Evolutionary conservation across 2,113 vertebrate species (phyloP).

Genomic region (Phocoena phocoena): DNA sequence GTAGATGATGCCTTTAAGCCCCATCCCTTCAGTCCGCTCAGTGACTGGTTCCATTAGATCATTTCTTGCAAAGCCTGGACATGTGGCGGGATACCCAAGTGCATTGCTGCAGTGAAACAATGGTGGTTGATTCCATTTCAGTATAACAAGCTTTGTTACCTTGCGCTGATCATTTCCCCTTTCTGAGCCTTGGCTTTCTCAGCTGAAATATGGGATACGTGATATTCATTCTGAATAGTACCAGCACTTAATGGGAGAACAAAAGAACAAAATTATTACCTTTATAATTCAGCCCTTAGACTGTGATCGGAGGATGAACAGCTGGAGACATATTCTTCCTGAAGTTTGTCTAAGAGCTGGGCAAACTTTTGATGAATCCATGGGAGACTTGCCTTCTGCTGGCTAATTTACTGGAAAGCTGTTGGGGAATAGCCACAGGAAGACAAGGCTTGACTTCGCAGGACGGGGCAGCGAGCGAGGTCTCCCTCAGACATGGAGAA

Average conservation of each 20-base stretch:
- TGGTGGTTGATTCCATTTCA: not conserved
- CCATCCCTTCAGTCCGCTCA: not conserved
- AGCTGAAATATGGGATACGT: not conserved
- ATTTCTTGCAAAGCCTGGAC: not conserved
- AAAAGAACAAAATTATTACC: not conserved
- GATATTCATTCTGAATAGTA: not conserved
- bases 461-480: not conserved
- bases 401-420: constrained; percentile 38
- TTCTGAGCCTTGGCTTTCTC: not conserved
- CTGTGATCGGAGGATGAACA: not conserved
- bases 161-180: accelerated
- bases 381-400: not conserved
- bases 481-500: not conserved
- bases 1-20: not conserved
- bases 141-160: not conserved
- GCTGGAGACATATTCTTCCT: constrained; percentile 29
- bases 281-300: not conserved
- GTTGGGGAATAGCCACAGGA: constrained; percentile 22
- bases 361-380: constrained; percentile 72
- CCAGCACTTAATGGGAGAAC: not conserved
- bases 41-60: accelerated
- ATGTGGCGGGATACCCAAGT: accelerated
- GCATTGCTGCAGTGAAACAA: accelerated
- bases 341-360: constrained; percentile 48
- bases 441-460: constrained; percentile 70